These are phyloP conservation scores for Antheraea yamamai DNA, from an alignment of 2,888 invertebrate genomes.

Conservation along the genomic window DNA sequence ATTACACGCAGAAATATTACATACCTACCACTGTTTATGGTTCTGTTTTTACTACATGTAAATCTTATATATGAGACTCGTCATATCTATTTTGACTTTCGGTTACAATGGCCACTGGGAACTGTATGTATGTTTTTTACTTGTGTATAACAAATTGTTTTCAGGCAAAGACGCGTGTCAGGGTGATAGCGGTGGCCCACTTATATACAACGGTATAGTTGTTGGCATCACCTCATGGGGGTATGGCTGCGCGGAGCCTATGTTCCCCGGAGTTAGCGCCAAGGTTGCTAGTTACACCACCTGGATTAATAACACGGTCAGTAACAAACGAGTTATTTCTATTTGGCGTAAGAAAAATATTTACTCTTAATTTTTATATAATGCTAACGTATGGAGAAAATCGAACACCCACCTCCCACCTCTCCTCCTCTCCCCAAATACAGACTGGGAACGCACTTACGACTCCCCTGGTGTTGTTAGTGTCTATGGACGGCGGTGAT, in stretches of 20 bases:
- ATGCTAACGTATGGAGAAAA: background rate
- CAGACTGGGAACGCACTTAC: no score
- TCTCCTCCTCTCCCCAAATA: no score
- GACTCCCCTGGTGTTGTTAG: no score
- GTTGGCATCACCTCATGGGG: constrained; percentile 83
- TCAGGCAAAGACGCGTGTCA: constrained; percentile 70
- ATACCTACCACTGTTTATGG: no score
- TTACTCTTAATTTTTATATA: no score
- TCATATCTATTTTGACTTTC: no score
- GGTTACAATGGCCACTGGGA: no score
- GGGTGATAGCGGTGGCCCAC: constrained; percentile 82
- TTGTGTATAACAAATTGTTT: constrained; percentile 7
- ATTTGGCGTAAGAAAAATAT: background rate
- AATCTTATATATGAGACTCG: no score
- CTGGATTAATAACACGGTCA: constrained; percentile 64
- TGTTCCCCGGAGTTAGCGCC: constrained; percentile 79
- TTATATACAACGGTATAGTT: constrained; percentile 63
- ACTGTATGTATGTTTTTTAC: background rate
- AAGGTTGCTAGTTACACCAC: constrained; percentile 62
- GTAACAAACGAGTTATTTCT: background rate
- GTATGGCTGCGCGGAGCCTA: constrained; percentile 70
- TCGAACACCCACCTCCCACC: background rate
- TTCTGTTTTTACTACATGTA: no score
- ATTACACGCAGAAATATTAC: no score
- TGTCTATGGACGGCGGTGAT: no score